A percentile compares a stretch with the other conserved stretches of the same genome.
Conservation (phyloP, 2,113 vertebrate species). For the Crotalus helleri region DNA sequence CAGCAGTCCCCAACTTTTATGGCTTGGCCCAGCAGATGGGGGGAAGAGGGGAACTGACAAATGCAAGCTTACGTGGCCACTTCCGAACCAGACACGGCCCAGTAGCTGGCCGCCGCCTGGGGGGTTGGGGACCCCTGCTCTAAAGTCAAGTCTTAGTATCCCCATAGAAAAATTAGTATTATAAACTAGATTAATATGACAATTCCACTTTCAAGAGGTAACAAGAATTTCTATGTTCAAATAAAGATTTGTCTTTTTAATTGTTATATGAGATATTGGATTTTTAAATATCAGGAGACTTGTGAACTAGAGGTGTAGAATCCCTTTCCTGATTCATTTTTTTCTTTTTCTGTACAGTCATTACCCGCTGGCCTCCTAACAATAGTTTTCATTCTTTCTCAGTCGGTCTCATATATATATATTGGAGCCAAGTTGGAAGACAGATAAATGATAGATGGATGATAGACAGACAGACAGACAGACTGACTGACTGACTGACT, state of each 20-base stretch:
- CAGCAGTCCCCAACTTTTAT: too few relatives aligned
- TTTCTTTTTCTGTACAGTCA: neutral
- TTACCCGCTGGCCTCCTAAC: neutral
- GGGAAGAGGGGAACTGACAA: too few relatives aligned
- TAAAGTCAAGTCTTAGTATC: too few relatives aligned
- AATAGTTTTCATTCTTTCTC: too few relatives aligned
- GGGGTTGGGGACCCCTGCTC: too few relatives aligned
- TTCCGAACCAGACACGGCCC: too few relatives aligned
- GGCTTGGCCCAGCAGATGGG: too few relatives aligned
- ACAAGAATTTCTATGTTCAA: neutral
- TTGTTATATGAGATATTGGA: neutral
- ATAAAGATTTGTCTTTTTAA: neutral
- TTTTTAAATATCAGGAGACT: neutral
- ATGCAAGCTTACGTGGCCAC: too few relatives aligned
- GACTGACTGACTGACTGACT: too few relatives aligned
- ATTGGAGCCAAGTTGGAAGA: neutral
- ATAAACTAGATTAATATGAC: neutral
- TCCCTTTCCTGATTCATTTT: neutral
- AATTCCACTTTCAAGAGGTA: neutral
- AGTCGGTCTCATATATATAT: neutral
- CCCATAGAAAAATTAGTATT: neutral
- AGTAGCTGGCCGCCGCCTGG: too few relatives aligned
- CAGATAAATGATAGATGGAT: too few relatives aligned
- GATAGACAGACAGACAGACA: too few relatives aligned
- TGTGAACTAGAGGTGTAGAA: neutral